Conservation (phyloP, 2,888 invertebrate genomes). For the Sthenelais limicola region DNA sequence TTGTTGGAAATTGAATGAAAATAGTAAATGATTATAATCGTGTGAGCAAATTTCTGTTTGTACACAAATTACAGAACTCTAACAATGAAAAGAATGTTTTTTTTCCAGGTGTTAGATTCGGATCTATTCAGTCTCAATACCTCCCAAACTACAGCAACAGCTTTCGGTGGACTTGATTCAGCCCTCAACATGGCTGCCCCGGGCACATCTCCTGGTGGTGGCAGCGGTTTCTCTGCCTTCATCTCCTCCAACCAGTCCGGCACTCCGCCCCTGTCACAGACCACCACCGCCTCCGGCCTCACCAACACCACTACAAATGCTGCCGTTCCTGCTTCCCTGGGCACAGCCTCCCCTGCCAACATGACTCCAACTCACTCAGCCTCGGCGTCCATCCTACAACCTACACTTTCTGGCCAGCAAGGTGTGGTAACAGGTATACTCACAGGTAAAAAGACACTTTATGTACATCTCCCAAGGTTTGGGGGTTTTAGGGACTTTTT, state of each 20-base stretch:
- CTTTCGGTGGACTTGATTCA: neutral
- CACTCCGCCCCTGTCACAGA: conserved; percentile 10
- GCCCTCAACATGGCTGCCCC: neutral
- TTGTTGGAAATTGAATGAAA: neutral
- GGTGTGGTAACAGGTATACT: conserved; percentile 20
- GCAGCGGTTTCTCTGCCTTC: conserved; percentile 24
- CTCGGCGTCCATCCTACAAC: conserved; percentile 1
- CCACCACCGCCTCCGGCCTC: conserved; percentile 13
- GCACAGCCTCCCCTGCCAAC: neutral
- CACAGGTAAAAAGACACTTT: too few relatives aligned
- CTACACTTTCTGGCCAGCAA: neutral
- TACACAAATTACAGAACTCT: too few relatives aligned
- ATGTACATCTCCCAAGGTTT: too few relatives aligned
- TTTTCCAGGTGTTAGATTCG: conserved; percentile 25
- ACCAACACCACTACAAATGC: too few relatives aligned
- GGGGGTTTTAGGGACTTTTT: too few relatives aligned
- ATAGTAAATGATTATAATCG: neutral
- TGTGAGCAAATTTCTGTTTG: neutral
- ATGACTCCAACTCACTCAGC: conserved; percentile 20
- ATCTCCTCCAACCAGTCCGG: conserved; percentile 30
- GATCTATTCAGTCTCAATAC: conserved; percentile 9
- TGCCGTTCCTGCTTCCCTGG: neutral
- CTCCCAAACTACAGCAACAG: neutral
- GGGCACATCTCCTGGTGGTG: neutral
- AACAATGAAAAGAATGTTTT: neutral